Evolutionary conservation across 2,888 invertebrate species (phyloP).

Genomic region (Acleris cristana): DNA sequence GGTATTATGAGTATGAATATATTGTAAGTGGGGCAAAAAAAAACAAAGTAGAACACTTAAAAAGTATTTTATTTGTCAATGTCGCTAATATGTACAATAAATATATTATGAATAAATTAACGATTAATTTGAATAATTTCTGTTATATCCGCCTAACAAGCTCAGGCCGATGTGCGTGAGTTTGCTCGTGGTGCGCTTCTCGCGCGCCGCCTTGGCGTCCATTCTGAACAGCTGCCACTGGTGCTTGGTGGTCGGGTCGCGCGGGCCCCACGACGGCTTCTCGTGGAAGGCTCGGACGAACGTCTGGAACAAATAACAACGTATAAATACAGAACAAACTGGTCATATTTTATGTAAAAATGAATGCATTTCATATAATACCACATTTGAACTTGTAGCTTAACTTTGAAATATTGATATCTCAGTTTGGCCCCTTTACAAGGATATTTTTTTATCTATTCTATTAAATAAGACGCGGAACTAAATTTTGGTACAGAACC

Average conservation of each 20-base stretch:
- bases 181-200: slow-evolving; percentile 46
- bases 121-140: slow-evolving; percentile 24
- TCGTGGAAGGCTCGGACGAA: slow-evolving; percentile 67
- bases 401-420: no score
- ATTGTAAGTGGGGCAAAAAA: no score
- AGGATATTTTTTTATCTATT: no score
- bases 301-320: slow-evolving; percentile 63
- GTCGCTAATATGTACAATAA: slow-evolving; percentile 34
- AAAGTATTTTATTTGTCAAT: slow-evolving; percentile 22
- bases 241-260: slow-evolving; percentile 68
- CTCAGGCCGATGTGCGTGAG: slow-evolving; percentile 57
- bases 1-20: no score
- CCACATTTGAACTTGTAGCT: no score
- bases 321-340: not conserved
- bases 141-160: slow-evolving; percentile 57
- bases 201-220: slow-evolving; percentile 62
- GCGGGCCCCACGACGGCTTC: slow-evolving; percentile 86
- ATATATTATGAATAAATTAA: slow-evolving; percentile 24
- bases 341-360: no score
- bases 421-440: no score
- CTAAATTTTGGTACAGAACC: no score
- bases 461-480: no score
- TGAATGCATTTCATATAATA: no score
- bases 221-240: slow-evolving; percentile 84
- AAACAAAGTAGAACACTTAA: not conserved